Base-by-base conservation (phyloP, 2,113 vertebrate genomes). In the Hyperopisus bebe region DNA sequence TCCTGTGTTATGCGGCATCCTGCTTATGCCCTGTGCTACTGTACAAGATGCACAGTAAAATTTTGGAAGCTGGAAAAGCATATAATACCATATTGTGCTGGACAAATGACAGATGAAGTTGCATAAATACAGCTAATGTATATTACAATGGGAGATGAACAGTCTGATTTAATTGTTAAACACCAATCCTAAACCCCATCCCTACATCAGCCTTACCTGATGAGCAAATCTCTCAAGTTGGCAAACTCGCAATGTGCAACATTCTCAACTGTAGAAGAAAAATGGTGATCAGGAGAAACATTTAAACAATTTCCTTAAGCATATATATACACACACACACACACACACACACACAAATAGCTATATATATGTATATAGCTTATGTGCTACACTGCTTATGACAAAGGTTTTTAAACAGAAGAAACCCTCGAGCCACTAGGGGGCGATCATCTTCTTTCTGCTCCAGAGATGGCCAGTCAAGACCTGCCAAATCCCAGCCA, bases 181-280 rank as follows among this genome's bases (percentile, higher is more conserved):
- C 46, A 70, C 19, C 35, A 17, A 88, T 6, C 17, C 4, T 1
- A n/a, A 50, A 15, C 50, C 17, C 27, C 15, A 53, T 2, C 44
- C 1, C 5, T 31, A 48, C 3, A 15, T 53, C 83, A 13, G 19
- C 21, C 96, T 96, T 93, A 97, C 97, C 97, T 94, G 92, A 97
- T 97, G 74, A 97, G 95, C 91, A 97, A 95, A 90, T 97, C 96
- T 89, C 91, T 93, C 93, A 97, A 94, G 31, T 97, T 94, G 86
- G 96, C 94, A 91, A 97, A 97, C 92, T 97, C 96, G 0, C 96
- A 97, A 91, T 97, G 97, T 0, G 90, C 93, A 0, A 94, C 91
- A 90, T 97, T 97, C 93, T 97, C 97, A 92, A 97, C 97, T 97
- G 96, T 84, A 96, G 96, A 27, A 58, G 66, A 90, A 47, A 21